Conservation (phyloP, 2,888 invertebrate species). For the Nebria brevicollis region DNA sequence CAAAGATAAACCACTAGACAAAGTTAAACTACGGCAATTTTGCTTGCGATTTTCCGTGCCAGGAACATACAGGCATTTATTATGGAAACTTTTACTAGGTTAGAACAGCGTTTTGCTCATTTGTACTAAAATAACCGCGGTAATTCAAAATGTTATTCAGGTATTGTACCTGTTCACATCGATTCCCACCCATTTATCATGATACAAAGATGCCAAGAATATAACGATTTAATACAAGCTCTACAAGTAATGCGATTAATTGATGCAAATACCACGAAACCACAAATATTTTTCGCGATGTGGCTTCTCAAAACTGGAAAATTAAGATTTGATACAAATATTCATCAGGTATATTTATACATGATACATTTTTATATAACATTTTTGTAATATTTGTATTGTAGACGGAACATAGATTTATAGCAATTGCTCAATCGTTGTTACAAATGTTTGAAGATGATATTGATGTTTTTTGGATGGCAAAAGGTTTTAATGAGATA, state of each 20-base stretch:
- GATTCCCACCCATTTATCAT: conserved; percentile 80
- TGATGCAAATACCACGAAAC: conserved; percentile 72
- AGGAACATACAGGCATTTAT: conserved; percentile 77
- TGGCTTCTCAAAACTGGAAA: conserved; percentile 82
- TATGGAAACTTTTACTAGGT: conserved; percentile 90
- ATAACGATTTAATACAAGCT: conserved; percentile 77
- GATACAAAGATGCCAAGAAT: conserved; percentile 79
- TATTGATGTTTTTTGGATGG: conserved; percentile 85
- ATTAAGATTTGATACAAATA: conserved; percentile 65
- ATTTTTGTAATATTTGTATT: conserved; percentile 20
- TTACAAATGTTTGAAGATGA: conserved; percentile 78
- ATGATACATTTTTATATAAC: no score
- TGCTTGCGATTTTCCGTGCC: conserved; percentile 87
- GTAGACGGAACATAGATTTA: conserved; percentile 64
- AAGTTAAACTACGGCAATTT: conserved; percentile 83
- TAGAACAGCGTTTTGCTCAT: conserved; percentile 49
- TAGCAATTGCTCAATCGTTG: conserved; percentile 75
- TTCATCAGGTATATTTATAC: conserved; percentile 59
- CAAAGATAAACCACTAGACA: conserved; percentile 85
- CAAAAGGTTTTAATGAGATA: conserved; percentile 78
- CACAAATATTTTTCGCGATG: conserved; percentile 79
- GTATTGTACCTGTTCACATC: conserved; percentile 80
- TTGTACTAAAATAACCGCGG: conserved; percentile 20
- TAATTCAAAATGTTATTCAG: conserved; percentile 61
- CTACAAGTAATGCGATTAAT: conserved; percentile 74